phyloP scores from a whole-genome alignment of 1,140 invertebrate genomes.

The Drosophila baimaii region DNA sequence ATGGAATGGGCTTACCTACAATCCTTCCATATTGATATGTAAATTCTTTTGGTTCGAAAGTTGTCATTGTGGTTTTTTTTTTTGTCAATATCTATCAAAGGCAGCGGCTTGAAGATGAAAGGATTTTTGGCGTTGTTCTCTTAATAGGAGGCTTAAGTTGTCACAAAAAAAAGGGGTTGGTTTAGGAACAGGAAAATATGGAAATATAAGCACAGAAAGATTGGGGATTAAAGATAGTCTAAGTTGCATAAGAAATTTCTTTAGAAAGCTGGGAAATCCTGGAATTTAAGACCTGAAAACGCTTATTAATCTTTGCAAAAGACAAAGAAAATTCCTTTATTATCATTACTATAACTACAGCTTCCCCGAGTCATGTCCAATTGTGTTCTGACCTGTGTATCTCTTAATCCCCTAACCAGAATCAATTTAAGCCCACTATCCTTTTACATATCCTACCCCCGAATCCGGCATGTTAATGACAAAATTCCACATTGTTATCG shows the following conservation, averaged over 20 bases:
- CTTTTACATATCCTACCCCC: conserved; percentile 8
- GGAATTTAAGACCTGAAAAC: no score
- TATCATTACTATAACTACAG: no score
- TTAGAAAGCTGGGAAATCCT: no score
- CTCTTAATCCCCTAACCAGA: conserved; percentile 9
- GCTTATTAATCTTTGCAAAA: no score
- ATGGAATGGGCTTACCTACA: no score
- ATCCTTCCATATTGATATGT: conserved; percentile 69
- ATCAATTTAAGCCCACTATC: conserved; percentile 26
- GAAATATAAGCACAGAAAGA: not conserved
- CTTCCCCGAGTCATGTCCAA: no score
- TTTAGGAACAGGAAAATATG: not conserved
- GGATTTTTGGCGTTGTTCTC: not conserved
- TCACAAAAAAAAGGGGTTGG: not conserved
- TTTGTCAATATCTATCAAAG: conserved; percentile 15
- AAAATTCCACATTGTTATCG: conserved; percentile 22
- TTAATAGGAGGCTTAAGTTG: not conserved
- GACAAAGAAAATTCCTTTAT: no score
- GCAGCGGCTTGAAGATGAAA: not conserved
- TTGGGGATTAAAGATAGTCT: not conserved
- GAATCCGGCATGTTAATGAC: conserved; percentile 42
- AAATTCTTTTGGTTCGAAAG: conserved; percentile 50
- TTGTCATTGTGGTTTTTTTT: conserved; percentile 56
- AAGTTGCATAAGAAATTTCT: no score
- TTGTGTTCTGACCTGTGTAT: conserved; percentile 4